Evolutionary conservation across 2,797 vertebrate genomes (phyloP), one percentile per base, ranked within the genome.

Genomic region (Eulemur coronatus): DNA sequence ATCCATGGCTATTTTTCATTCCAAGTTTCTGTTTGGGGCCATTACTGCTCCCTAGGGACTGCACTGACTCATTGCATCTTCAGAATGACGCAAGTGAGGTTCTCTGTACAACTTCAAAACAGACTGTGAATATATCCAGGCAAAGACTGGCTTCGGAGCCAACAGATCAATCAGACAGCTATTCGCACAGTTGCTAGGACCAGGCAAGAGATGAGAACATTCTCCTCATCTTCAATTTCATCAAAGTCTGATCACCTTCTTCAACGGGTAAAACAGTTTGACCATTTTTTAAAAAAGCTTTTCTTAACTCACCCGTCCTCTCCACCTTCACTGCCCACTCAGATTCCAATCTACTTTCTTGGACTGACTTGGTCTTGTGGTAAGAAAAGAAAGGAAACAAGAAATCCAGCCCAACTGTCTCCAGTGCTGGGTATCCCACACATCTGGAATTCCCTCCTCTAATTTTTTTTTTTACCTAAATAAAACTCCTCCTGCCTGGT

Each of bases 11-110:
- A 82, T 78, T 96, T 98, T 84, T 0, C 93, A 95, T 81, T 98
- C 98, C 97, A 97, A 98, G 97, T 98, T 98, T 97, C 98, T 98
- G 96, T 98, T 94, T 93, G 94, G 98, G 98, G 78, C 98, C 73
- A 94, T 98, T 97, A 97, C 97, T 97, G 98, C 96, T 98, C 98
- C 97, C 98, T 88, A 38, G 98, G 98, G 98, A 98, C 96, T 67
- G 48, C 88, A 46, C 9, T 98, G 98, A 98, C 98, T 98, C 98
- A 98, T 91, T 93, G 97, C 97, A 95, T 98, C 98, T 98, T 98
- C 96, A 69, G 96, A 95, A 97, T 98, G 98, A 98, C 97, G 98
- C 98, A 98, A 98, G 98, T 93, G 96, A 13, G 72, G 98, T 96
- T 94, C 96, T 98, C 98, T 98, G 98, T 96, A 97, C 97, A 98